Evolutionary conservation across 2,113 vertebrate genomes (phyloP), one percentile per base, ranked within the genome.

Genomic region (Semicossyphus pulcher): DNA sequence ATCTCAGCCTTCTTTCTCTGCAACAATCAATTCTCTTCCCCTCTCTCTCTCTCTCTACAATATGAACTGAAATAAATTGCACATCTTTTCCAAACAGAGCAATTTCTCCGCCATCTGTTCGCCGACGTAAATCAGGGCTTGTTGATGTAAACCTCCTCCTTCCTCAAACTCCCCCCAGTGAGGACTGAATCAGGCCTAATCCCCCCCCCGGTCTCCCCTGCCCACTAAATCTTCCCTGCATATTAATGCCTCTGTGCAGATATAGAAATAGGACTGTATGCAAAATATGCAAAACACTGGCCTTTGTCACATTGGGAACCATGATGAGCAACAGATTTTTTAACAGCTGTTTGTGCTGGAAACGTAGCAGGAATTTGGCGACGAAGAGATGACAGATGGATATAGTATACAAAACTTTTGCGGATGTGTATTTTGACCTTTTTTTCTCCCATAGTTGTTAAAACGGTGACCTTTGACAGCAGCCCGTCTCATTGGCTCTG

Each of bases 81-180:
- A 86, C 81, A 87, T 90, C 88, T 85, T 90, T 71, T 90, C 75
- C 90, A 90, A 90, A 93, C 89, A 89, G 86, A 91, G 88, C 83
- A 86, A 89, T 86, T 89, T 91, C 83, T 86, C 67, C n/a, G 37
- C 90, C 93, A 93, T 93, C 90, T 93, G 91, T 85, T 90, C 88
- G 15, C 61, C 72, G 7, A 64, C 64, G 41, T 91, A 92, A 91
- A 93, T 91, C 88, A 88, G 80, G 58, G 67, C 62, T 81, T 78
- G 86, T 85, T 88, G 84, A 87, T 83, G 89, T 78, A 88, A 89
- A 88, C 79, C 82, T 88, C 70, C 80, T 86, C 84, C 78, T 83
- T 82, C 72, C 49, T 81, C 69, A 85, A 86, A 75, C 64, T 72
- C 77, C 65, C 76, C 69, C 76, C 71, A 86, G 66, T 59, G 58